Conservation (phyloP, 1,140 invertebrate genomes). For the Ridgeia piscesae region DNA sequence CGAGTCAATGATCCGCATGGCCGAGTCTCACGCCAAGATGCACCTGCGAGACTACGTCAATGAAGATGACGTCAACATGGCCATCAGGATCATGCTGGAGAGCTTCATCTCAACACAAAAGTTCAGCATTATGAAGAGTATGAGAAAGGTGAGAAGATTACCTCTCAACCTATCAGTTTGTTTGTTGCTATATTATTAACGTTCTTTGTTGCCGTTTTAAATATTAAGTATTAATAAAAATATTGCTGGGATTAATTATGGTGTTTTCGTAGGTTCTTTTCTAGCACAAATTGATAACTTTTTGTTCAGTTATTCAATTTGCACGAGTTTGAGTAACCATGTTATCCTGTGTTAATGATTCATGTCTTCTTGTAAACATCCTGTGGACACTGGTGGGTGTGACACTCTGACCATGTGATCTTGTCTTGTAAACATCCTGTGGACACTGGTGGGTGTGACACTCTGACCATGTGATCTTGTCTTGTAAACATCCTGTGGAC, state of each 20-base stretch:
- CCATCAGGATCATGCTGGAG: slow-evolving; percentile 94
- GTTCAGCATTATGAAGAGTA: slow-evolving; percentile 93
- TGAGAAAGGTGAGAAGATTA: slow-evolving; percentile 80
- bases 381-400: background rate
- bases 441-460: background rate
- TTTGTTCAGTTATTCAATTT: too few relatives aligned
- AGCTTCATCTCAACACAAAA: slow-evolving; percentile 99
- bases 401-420: background rate
- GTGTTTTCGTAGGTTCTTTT: too few relatives aligned
- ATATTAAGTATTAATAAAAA: too few relatives aligned
- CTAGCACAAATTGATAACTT: too few relatives aligned
- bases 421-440: too few relatives aligned
- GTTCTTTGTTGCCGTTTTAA: background rate
- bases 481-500: background rate
- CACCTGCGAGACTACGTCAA: slow-evolving; percentile 90
- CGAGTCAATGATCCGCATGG: slow-evolving; percentile 91
- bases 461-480: background rate
- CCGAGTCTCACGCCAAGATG: slow-evolving; percentile 95
- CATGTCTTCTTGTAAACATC: too few relatives aligned
- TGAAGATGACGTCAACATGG: slow-evolving; percentile 96
- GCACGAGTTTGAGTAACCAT: background rate
- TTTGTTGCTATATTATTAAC: too few relatives aligned
- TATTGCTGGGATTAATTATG: too few relatives aligned
- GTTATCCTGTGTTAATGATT: background rate
- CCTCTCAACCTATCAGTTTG: too few relatives aligned